These are phyloP conservation scores for Nemopilema nomurai DNA, from an alignment of 30 jellyfish, hydroid and myxozoan genomes.

Conservation along the genomic window DNA sequence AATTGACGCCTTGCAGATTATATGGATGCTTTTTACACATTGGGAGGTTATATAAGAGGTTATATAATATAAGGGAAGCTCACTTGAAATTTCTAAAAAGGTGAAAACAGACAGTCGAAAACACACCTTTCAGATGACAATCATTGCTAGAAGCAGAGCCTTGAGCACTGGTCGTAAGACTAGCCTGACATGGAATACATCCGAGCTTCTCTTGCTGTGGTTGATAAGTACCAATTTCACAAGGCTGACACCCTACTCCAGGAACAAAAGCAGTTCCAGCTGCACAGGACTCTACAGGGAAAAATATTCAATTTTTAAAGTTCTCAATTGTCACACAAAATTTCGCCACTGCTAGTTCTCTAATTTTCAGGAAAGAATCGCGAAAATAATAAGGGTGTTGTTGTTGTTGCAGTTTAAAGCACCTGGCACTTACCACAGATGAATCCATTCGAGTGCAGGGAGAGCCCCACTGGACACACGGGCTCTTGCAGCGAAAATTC, in stretches of 20 bases:
- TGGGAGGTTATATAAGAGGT: no score
- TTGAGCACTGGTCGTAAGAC: constrained; percentile 16
- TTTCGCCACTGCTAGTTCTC: not conserved
- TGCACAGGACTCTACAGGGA: constrained; percentile 45
- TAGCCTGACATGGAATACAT: constrained; percentile 39
- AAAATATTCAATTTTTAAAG: no score
- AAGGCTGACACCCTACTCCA: constrained; percentile 35
- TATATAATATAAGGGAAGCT: no score
- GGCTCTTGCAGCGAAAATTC: constrained; percentile 26
- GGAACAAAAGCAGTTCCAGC: constrained; percentile 71
- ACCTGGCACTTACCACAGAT: constrained; percentile 56
- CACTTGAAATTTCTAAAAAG: not conserved
- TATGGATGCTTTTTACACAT: no score
- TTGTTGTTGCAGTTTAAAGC: not conserved
- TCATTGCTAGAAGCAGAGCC: constrained; percentile 45
- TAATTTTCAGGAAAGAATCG: not conserved
- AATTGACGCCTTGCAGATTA: no score
- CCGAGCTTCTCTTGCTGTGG: constrained; percentile 32
- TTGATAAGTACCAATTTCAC: constrained; percentile 56
- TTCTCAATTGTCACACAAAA: not conserved
- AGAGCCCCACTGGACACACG: constrained; percentile 42
- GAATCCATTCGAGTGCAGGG: constrained; percentile 54
- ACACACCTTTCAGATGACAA: constrained; percentile 37
- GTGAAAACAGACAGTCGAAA: not conserved
- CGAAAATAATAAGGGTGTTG: not conserved